A percentile compares a stretch with the other conserved stretches of the same genome.
phyloP scores from a whole-genome alignment of 2,113 vertebrate genomes.

The Leptosomus discolor region DNA sequence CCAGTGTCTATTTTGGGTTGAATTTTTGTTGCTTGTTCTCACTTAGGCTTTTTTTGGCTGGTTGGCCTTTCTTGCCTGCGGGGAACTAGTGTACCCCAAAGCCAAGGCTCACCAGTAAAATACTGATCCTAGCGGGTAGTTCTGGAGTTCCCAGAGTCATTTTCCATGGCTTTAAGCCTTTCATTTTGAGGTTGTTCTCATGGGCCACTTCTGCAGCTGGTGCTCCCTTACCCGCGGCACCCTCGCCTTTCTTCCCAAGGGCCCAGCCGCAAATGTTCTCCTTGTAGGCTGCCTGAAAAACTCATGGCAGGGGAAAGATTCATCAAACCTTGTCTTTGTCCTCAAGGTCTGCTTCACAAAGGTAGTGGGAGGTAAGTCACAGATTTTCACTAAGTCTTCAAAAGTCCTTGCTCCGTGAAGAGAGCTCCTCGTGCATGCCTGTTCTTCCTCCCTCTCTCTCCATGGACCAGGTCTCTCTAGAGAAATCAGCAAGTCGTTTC shows the following conservation, averaged over 20 bases:
- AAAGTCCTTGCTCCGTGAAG: not conserved
- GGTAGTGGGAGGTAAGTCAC: not conserved
- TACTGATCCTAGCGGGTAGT: accelerated
- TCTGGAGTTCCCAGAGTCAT: not conserved
- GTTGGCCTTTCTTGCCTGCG: accelerated
- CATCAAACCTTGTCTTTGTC: not conserved
- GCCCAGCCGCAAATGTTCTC: not conserved
- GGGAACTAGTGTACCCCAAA: accelerated
- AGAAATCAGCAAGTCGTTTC: not conserved
- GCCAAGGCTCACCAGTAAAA: accelerated
- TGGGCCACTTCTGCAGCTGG: not conserved
- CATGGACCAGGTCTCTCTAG: not conserved
- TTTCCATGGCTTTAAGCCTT: not conserved
- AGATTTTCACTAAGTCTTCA: too few species aligned
- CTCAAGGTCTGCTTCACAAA: not conserved
- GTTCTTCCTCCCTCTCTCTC: not conserved
- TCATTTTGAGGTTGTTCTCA: accelerated
- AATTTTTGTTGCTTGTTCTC: not conserved
- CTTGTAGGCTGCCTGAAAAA: not conserved
- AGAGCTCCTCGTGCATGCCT: accelerated
- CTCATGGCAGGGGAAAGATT: not conserved
- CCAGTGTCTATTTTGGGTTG: not conserved
- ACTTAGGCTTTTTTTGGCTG: not conserved
- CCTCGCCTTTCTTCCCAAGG: not conserved
- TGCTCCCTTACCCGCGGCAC: not conserved